Base-by-base conservation (phyloP, 2,888 invertebrate genomes). In the Diarsia dahlii region DNA sequence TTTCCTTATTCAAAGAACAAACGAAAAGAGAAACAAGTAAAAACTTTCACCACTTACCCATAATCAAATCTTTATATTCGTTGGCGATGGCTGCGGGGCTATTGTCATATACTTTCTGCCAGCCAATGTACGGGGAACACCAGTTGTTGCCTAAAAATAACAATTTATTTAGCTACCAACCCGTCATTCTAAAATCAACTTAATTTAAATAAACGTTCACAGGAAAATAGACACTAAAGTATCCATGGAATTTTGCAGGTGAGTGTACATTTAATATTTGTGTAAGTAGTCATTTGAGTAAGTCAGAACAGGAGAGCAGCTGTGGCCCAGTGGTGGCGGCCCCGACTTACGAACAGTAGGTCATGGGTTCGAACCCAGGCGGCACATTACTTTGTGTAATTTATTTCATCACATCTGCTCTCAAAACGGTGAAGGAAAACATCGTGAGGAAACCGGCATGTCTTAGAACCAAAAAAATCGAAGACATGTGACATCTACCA, bases 91-190 rank as follows among this genome's bases (percentile, higher is more conserved):
- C 89, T 45, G 97, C 94, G 0, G 98, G 98, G 81, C 97, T 97
- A 92, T 99, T 99, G 52, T 98, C 97, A 88, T 99, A 99, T 1
- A 99, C 97, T 89, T 97, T 98, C 93, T 99, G 98, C 99, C 99
- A 99, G 4, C 98, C 98, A 88, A 98, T 98, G 94, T 98, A 99
- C 0, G 99, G 99, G 0, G 98, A 97, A 91, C 99, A 99, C 99
- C 99, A 99, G 92, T 99, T 99, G 89, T 98, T 98, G 20, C 98
- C 98, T 93, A 85, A 18, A 52, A 71, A 46, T 18, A 0, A 52
- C 9, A 28, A 2, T n/a, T 18, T n/a, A 23, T 73, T 54, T 9
- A 34, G 50, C 6, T n/a, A 13, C 10, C 46, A 50, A 0, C 1
- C 2, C 15, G 0, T 28, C 5, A n/a, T 54, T 46, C 8, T 15